Percentiles rank a stretch among this genome's conserved stretches.
These are phyloP conservation scores for Tipula unca DNA, from an alignment of 2,888 invertebrate species.

Conservation along the genomic window DNA sequence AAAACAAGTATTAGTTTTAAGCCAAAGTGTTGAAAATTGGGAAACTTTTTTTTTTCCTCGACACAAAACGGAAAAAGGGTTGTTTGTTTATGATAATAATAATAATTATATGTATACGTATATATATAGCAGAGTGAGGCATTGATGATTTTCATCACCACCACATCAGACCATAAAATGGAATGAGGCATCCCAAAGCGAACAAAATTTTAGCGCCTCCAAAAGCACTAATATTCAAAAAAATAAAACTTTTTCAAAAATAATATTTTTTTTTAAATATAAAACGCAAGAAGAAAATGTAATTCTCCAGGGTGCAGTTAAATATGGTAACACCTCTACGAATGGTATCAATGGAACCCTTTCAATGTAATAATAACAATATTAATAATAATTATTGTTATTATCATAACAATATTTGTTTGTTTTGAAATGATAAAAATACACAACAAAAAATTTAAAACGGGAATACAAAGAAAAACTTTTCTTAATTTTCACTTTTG, in stretches of 20 bases:
- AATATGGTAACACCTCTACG: slow-evolving; percentile 18
- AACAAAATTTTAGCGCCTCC: background rate
- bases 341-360: slow-evolving; percentile 15
- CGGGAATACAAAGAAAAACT: background rate
- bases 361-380: slow-evolving; percentile 17
- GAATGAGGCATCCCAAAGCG: background rate
- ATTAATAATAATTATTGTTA: slow-evolving; percentile 8
- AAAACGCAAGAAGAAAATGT: background rate
- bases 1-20: background rate
- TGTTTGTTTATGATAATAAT: slow-evolving; percentile 14
- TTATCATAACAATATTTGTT: slow-evolving; percentile 14
- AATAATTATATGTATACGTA: background rate
- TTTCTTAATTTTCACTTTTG: background rate
- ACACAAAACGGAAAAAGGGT: background rate
- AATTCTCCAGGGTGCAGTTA: slow-evolving; percentile 9
- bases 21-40: background rate
- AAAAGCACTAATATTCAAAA: too few relatives aligned
- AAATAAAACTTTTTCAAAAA: background rate
- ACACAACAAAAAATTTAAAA: background rate
- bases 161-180: background rate
- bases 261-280: background rate
- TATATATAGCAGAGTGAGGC: background rate
- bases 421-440: background rate
- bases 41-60: background rate
- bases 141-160: background rate